Evolutionary conservation across 2,888 invertebrate genomes (phyloP), one percentile per base, ranked within the genome.

Genomic region (Drosophila falleni): DNA sequence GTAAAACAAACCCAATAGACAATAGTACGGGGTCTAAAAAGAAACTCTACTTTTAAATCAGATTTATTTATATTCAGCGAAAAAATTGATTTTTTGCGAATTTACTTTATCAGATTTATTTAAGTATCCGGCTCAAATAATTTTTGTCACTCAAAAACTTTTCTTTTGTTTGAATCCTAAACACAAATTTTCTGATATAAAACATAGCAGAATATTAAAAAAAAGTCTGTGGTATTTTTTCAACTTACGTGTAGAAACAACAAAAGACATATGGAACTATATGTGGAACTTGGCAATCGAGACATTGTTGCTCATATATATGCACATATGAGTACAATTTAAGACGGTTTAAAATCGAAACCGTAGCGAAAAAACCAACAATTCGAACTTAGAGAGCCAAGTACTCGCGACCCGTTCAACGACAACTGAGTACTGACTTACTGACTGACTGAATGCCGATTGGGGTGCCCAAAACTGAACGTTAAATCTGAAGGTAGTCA

Each of bases 201-300:
- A 19, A 19, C 19, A 19, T 19, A 19, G 19, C 19, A 19, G 19
- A 19, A 19, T 19, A 19, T 19, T 19, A 1, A 19, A 19, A 19
- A 19, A 19, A 19, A 19, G 19, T 19, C 19, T 19, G 19, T 2
- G 19, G 19, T 19, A 19, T 19, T 19, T 15, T 4, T 39, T 55
- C 16, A 15, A 64, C 89, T 84, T 89, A 85, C 85, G 61, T 84
- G 81, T 5, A 71, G 54, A 50, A 81, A 47, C 33, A 79, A 39
- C 56, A 89, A 6, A 41, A 78, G 19, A 39, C 74, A 77, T 59
- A 72, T 67, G 11, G 79, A 61, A 61, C 71, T 71, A 62, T 69
- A 67, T 53, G 75, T 74, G 39, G 64, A 77, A 46, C 62, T 71
- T 19, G 60, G 69, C 55, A 86, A 80, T 39, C 71, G 88, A 73